These are phyloP conservation scores for Chamaea fasciata DNA, from an alignment of 2,113 vertebrate genomes.

Conservation along the genomic window DNA sequence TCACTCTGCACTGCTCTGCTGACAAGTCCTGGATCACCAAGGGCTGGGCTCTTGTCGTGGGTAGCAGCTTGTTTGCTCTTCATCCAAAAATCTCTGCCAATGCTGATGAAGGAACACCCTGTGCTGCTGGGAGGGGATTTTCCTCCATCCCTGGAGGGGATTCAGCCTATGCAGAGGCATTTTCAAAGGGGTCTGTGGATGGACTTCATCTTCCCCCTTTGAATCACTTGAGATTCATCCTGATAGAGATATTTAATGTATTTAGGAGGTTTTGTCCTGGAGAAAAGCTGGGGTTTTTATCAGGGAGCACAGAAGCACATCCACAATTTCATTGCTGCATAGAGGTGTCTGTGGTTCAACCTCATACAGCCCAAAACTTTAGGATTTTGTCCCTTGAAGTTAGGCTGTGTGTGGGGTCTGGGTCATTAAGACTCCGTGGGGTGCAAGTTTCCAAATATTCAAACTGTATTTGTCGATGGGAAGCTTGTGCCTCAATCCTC, in stretches of 20 bases:
- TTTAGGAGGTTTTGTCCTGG: background rate
- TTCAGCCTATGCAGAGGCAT: background rate
- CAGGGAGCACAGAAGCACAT: background rate
- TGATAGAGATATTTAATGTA: background rate
- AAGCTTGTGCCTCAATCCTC: background rate
- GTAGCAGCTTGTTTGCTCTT: background rate
- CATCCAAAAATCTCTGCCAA: background rate
- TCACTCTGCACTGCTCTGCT: background rate
- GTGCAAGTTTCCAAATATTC: background rate
- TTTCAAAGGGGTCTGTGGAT: background rate
- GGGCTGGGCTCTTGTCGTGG: rapidly evolving
- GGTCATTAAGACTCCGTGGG: background rate
- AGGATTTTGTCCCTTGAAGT: background rate
- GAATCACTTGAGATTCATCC: background rate
- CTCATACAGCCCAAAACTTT: background rate
- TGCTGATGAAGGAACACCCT: background rate
- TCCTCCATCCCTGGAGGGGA: background rate
- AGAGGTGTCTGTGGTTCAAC: background rate
- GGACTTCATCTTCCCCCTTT: rapidly evolving
- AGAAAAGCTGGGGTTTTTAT: background rate
- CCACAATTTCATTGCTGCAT: rapidly evolving
- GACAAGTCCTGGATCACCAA: rapidly evolving
- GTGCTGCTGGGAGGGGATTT: background rate
- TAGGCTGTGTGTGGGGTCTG: rapidly evolving
- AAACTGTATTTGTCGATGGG: background rate